Percentiles rank a stretch among this genome's conserved stretches.
phyloP scores from a whole-genome alignment of 2,888 invertebrate species.

The Trissolcus japonicus region DNA sequence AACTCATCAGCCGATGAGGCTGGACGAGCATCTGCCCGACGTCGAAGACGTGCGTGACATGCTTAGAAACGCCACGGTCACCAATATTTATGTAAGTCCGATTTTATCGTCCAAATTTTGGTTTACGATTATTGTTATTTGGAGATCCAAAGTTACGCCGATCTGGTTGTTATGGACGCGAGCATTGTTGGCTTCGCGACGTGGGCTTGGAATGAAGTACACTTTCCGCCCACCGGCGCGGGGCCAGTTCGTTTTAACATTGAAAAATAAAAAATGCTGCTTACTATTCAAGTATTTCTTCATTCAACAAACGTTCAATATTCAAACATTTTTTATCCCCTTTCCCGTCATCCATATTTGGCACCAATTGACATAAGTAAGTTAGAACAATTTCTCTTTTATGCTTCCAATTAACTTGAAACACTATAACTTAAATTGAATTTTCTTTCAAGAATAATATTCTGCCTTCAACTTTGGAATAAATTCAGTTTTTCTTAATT shows the following conservation, averaged over 20 bases:
- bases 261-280: slow-evolving; percentile 37
- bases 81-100: slow-evolving; percentile 73
- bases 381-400: too few relatives aligned
- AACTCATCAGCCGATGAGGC: slow-evolving; percentile 70
- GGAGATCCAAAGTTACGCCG: slow-evolving; percentile 20
- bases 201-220: slow-evolving; percentile 70
- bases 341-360: slow-evolving; percentile 33
- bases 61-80: slow-evolving; percentile 73
- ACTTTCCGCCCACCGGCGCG: slow-evolving; percentile 60
- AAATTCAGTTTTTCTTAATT: too few relatives aligned
- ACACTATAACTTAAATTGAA: too few relatives aligned
- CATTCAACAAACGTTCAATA: slow-evolving; percentile 53
- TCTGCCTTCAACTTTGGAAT: too few relatives aligned
- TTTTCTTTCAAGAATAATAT: too few relatives aligned
- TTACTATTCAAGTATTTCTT: slow-evolving; percentile 54
- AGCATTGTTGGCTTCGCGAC: slow-evolving; percentile 57
- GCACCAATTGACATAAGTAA: slow-evolving; percentile 25
- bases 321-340: slow-evolving; percentile 42
- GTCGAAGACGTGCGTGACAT: slow-evolving; percentile 74
- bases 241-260: slow-evolving; percentile 47
- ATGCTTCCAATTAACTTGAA: too few relatives aligned
- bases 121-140: too few relatives aligned
- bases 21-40: slow-evolving; percentile 58
- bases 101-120: slow-evolving; percentile 26
- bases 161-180: slow-evolving; percentile 24